Evolutionary conservation across 2,797 vertebrate genomes (phyloP), one percentile per base, ranked within the genome.

Genomic region (Dendrocincla fuliginosa): DNA sequence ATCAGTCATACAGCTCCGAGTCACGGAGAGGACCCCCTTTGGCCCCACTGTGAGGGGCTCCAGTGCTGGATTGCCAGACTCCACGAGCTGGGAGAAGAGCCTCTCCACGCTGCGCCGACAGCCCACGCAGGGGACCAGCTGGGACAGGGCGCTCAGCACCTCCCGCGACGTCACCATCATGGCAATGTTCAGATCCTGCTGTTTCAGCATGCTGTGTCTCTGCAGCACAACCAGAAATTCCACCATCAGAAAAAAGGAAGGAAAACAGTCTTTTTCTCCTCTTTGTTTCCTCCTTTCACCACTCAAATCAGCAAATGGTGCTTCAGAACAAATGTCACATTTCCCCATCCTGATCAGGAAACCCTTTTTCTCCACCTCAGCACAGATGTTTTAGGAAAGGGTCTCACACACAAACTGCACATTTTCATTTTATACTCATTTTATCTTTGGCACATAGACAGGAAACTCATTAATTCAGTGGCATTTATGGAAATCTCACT

Each of bases 71-170:
- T 99, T 99, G 61, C 99, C 99, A 1, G 99, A 99, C 95, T 99
- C 99, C 74, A 99, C 98, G 30, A 99, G 98, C 97, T 99, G 99
- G 7, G 99, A 99, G 96, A 99, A 99, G 37, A 99, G 99, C 59
- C 98, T 99, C 79, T 99, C 99, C 96, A 99, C 99, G 17, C 99
- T 99, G 61, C 99, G 98, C 64, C 99, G 98, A 96, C 99, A 99
- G 95, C 99, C 99, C 68, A 99, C 99, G 12, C 99, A 99, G 0
- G 99, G 99, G 88, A 99, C 99, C 88, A 99, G 98, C 98, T 99
- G 99, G 95, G 99, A 98, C 74, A 99, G 98, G 1, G 98, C 98
- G 63, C 98, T 98, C 97, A 99, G 98, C 86, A 99, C 98, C 97
- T 99, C 99, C 49, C 98, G 98, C 2, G 99, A 99, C 20, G 99